Evolutionary conservation across 2,797 vertebrate species (phyloP).

Genomic region (Cryptoprocta ferox): DNA sequence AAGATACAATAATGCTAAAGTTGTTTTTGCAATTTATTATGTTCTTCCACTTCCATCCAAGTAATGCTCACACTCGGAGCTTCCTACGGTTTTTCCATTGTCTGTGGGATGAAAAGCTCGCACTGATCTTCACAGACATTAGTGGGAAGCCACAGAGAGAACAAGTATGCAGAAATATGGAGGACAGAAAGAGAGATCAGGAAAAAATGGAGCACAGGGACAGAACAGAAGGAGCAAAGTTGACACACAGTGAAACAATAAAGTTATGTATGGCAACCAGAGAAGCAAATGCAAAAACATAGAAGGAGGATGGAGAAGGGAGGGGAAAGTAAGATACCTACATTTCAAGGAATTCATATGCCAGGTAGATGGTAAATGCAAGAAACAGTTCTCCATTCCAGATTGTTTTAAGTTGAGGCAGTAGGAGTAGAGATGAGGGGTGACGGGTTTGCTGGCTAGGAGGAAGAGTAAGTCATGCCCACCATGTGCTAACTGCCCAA

Average conservation of each 20-base stretch:
- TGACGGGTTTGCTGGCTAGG: background rate
- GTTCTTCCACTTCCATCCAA: background rate
- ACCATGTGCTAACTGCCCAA: background rate
- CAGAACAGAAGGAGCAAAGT: background rate
- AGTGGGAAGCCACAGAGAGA: background rate
- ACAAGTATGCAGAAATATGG: background rate
- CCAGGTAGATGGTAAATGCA: background rate
- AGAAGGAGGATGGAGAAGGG: background rate
- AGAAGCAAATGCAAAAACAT: background rate
- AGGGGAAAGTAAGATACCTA: background rate
- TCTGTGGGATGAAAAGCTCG: background rate
- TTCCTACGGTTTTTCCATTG: background rate
- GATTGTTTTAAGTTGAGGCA: background rate
- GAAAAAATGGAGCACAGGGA: background rate
- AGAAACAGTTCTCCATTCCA: background rate
- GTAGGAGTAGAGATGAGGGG: background rate
- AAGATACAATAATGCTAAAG: background rate
- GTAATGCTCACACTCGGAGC: background rate
- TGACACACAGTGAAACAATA: background rate
- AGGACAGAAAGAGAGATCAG: background rate
- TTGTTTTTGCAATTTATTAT: background rate
- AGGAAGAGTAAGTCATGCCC: background rate
- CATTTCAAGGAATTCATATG: background rate
- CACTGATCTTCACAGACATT: background rate
- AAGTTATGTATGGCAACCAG: background rate